Conservation (phyloP, 2,888 invertebrate species). For the Amphipyra tragopoginis region DNA sequence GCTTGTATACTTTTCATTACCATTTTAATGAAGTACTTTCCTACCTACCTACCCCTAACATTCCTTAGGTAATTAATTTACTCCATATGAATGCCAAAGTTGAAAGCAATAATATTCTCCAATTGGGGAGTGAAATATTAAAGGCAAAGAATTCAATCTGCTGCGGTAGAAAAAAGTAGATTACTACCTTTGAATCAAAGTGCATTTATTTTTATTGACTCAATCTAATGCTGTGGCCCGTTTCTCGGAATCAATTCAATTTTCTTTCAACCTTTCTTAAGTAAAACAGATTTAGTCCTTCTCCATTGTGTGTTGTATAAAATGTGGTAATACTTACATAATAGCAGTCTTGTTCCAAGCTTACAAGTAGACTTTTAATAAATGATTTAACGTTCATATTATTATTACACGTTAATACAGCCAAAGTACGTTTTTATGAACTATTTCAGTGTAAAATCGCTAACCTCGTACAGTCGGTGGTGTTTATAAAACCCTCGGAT, state of each 20-base stretch:
- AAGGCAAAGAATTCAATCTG: constrained; percentile 19
- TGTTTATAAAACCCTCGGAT: constrained; percentile 69
- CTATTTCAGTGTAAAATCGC: constrained; percentile 78
- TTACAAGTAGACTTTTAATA: neutral
- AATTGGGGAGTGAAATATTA: constrained; percentile 25
- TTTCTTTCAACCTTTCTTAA: constrained; percentile 28
- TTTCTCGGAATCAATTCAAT: constrained; percentile 33
- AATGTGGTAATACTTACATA: no score
- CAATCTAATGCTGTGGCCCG: constrained; percentile 25
- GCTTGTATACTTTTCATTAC: neutral
- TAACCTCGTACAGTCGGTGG: constrained; percentile 74
- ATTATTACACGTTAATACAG: constrained; percentile 51
- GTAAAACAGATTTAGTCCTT: constrained; percentile 19
- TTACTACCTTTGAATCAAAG: constrained; percentile 48
- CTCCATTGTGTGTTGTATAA: neutral
- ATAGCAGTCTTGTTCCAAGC: neutral
- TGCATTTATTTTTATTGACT: constrained; percentile 51
- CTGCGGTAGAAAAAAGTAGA: constrained; percentile 40
- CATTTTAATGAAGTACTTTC: neutral
- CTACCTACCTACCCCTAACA: neutral
- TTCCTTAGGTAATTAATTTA: constrained; percentile 7
- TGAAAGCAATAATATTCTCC: constrained; percentile 10
- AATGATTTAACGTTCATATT: constrained; percentile 44
- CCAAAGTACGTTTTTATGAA: constrained; percentile 75
- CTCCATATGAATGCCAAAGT: constrained; percentile 16